Evolutionary conservation across 2,888 invertebrate genomes (phyloP), one percentile per base, ranked within the genome.

Genomic region (Tricholauxania praeusta): DNA sequence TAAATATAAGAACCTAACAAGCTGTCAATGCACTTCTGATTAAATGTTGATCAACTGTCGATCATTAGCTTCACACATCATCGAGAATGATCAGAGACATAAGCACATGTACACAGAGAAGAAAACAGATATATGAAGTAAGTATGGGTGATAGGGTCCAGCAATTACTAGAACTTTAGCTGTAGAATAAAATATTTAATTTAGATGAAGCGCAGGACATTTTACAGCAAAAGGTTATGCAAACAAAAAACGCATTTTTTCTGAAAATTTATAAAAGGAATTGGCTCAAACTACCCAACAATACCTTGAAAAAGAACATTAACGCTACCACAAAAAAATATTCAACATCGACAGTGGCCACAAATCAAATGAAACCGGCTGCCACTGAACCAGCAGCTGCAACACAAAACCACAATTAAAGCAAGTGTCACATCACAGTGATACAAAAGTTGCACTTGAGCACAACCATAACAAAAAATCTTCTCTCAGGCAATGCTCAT

Each of bases 1-100:
- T 68, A 19, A 12, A 67, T 17, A 15, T 39, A 62, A 62, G 39
- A 62, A 5, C 22, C n/a, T 62, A 62, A 28, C 47, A 71, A 55
- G 55, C 62, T 17, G 62, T 22, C 22, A 73, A 57, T 66, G 69
- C 69, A 60, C 68, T 63, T 63, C 22, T 57, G 74, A 71, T 71
- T 69, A 75, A 77, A 75, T 73, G 76, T 75, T 71, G 75, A 75
- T 75, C 73, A 72, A 72, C 73, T 76, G 76, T 77, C 77, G 76
- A 76, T 77, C 76, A 77, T 75, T 73, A 69, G 72, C 74, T 77
- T 77, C 74, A 76, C 77, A 77, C 77, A 76, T 74, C 72, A 17
- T 12, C 64, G 48, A 55, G 15, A n/a, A 57, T 71, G 75, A 67
- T 66, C 72, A 65, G 72, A 74, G 60, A 14, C 5, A 15, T 39